Conservation (phyloP, 2,113 vertebrate species). For the Chrysemys picta region DNA sequence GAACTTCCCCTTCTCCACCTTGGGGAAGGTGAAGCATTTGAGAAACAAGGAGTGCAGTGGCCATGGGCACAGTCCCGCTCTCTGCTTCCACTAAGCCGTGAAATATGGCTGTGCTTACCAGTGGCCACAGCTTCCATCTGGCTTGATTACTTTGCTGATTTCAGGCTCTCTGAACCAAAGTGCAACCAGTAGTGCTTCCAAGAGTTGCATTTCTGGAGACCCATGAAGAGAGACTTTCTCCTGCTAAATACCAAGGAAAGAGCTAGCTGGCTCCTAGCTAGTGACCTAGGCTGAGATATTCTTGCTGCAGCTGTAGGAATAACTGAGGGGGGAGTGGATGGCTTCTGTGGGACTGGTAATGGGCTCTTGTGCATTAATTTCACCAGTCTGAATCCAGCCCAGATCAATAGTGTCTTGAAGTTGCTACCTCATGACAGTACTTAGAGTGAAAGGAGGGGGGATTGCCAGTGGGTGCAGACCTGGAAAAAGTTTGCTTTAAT, state of each 20-base stretch:
- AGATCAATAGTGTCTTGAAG: neutral
- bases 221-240: neutral
- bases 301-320: neutral
- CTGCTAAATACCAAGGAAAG: neutral
- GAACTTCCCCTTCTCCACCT: neutral
- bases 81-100: neutral
- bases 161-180: neutral
- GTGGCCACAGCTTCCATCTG: neutral
- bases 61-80: neutral
- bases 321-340: neutral
- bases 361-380: neutral
- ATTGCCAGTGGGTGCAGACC: neutral
- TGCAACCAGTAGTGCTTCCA: neutral
- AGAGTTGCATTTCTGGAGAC: neutral
- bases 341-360: neutral
- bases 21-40: neutral
- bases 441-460: neutral
- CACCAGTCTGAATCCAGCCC: neutral
- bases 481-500: neutral
- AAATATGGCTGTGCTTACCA: neutral
- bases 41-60: neutral
- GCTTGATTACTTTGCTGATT: neutral
- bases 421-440: neutral
- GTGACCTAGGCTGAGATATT: neutral
- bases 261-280: neutral